Evolutionary conservation across 2,797 vertebrate genomes (phyloP), one percentile per base, ranked within the genome.

Genomic region (Lacerta agilis): DNA sequence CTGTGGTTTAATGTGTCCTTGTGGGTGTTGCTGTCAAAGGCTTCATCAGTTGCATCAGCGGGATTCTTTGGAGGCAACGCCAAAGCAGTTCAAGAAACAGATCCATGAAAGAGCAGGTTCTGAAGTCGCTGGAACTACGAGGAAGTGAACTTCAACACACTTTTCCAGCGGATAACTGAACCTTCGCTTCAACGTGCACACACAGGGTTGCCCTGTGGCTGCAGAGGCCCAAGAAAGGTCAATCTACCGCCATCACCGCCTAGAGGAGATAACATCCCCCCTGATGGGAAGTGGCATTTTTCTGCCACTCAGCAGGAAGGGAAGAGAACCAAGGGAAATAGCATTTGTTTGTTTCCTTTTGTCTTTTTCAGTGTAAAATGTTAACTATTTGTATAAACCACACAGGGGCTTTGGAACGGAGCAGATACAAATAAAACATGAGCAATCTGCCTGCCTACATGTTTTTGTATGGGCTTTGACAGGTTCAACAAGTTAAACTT

Each of bases 1-100:
- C 85, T 80, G 43, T 69, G 55, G 87, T 88, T 91, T 81, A 72
- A 15, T 49, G 29, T 79, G 0, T 11, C 58, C 15, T 64, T 61
- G 38, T 4, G 23, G 58, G 79, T 79, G 23, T 43, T 86, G 64
- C 49, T 69, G 69, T 88, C 87, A 92, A 85, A 83, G 6, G 18
- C 23, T 86, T 2, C 23, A 33, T 76, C 38, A 36, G 15, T 49
- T 38, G 64, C 55, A 43, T 23, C 38, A 86, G 41, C 13, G 13
- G 45, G 49, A 69, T 49, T 67, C 61, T 76, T 18, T 25, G 29
- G 49, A 84, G 33, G 58, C 43, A 45, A 33, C 8, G 25, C 66
- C 79, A 66, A 87, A 41, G 58, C 23, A 27, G 23, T 71, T 79
- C 23, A 79, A 2, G 82, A 80, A 87, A 78, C 18, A 4, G 23